Base-by-base conservation (phyloP, 1,140 invertebrate genomes). In the Calycopis cecrops region DNA sequence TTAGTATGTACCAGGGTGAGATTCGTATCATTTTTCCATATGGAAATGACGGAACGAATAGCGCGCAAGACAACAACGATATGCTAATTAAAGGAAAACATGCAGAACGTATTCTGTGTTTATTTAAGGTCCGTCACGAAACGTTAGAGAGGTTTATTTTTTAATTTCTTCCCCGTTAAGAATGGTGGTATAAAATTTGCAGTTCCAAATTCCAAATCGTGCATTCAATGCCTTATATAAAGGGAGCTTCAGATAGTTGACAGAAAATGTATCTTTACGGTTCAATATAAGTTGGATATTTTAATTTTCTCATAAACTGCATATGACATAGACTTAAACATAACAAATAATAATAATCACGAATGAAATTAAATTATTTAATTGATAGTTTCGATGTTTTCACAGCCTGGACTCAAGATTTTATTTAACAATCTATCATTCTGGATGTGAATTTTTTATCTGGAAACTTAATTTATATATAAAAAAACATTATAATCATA, bases 51-150 rank as follows among this genome's bases (percentile, higher is more conserved):
- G 73, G 80, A 77, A 73, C 74, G 70, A 79, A 72, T 65, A 76
- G 66, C 71, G 76, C 62, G 74, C 67, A 86, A 86, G 83, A 86
- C 79, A 83, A 85, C 83, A 85, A 63, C 71, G 71, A 76, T 80
- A 86, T 86, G 83, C 71, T 86, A 86, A 86, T 86, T 86, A 85
- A 86, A 85, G 77, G 76, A 83, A 85, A 86, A 86, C 76, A 85
- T 59, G 60, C 64, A 67, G 70, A 72, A 68, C 65, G 67, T 68
- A 62, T 69, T 62, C 59, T 61, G 50, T 79, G 76, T 86, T 83
- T 83, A 73, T 79, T 77, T 83, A 80, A 60, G 60, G 69, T 75
- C 63, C 67, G 42, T 44, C 52, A 67, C 58, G 71, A 79, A 65
- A 69, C 63, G 59, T 61, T 70, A 65, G 59, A 71, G 65, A 61